Conservation (phyloP, 1,140 invertebrate species). For the Aphelinus atriplicis region DNA sequence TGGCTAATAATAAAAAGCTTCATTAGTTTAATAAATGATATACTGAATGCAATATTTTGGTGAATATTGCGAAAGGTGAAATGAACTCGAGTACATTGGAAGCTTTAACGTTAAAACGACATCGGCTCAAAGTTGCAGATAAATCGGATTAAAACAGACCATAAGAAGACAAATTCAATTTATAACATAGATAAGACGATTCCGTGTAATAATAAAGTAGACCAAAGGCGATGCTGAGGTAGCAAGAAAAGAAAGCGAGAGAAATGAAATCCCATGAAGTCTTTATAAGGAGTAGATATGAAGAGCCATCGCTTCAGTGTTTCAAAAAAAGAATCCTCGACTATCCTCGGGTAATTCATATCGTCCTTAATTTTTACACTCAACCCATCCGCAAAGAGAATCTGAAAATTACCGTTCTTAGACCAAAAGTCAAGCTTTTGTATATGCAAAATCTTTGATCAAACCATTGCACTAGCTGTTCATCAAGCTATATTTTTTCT, state of each 20-base stretch:
- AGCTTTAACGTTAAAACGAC: not conserved
- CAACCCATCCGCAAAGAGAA: not conserved
- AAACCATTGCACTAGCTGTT: not conserved
- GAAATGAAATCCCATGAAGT: not conserved
- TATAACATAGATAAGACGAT: constrained; percentile 13
- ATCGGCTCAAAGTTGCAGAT: not conserved
- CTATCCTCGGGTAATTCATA: not conserved
- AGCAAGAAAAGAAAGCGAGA: not conserved
- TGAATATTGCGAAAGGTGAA: too few relatives aligned
- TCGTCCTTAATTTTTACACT: constrained; percentile 13
- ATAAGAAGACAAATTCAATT: constrained; percentile 25
- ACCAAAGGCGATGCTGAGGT: not conserved
- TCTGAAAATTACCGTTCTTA: constrained; percentile 22
- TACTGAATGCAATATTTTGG: too few relatives aligned
- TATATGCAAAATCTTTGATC: constrained; percentile 24
- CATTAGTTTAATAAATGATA: too few relatives aligned
- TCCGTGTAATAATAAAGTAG: constrained; percentile 6
- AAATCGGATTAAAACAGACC: constrained; percentile 21
- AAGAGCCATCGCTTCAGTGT: not conserved
- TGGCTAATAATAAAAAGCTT: too few relatives aligned
- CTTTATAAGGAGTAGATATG: too few relatives aligned
- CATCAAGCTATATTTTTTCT: constrained; percentile 11
- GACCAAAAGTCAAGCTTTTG: constrained; percentile 16
- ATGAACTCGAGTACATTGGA: not conserved
- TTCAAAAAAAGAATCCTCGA: constrained; percentile 10